Percentiles rank a stretch among this genome's conserved stretches.
Conservation (phyloP, 2,113 vertebrate genomes). For the Notiomystis cincta region DNA sequence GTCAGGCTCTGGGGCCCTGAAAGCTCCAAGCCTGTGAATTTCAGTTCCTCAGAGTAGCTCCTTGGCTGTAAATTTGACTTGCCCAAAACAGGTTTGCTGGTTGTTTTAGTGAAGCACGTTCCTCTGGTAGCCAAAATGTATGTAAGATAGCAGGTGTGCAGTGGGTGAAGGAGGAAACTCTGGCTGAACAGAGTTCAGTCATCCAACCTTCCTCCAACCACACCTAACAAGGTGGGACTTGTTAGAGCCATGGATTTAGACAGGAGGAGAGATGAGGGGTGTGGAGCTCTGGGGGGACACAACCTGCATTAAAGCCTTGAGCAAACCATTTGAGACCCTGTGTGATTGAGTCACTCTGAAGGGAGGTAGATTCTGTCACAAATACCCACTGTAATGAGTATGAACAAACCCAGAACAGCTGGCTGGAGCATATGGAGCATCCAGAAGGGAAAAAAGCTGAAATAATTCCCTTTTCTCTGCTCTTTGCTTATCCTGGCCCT, state of each 20-base stretch:
- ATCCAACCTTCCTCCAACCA: not conserved
- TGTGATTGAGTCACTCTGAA: slow-evolving; percentile 39
- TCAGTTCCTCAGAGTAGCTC: not conserved
- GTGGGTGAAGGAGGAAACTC: not conserved
- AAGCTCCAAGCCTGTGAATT: not conserved
- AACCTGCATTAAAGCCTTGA: not conserved
- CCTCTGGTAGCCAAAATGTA: not conserved
- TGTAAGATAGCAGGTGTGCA: not conserved
- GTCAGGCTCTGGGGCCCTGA: not conserved
- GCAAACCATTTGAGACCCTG: not conserved
- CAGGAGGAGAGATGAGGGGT: not conserved
- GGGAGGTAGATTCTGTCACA: slow-evolving; percentile 46
- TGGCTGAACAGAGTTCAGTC: not conserved
- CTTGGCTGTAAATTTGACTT: not conserved
- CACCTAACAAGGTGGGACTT: not conserved
- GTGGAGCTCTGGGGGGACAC: not conserved
- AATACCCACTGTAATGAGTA: not conserved
- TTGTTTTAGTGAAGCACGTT: not conserved
- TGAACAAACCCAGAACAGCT: slow-evolving; percentile 52
- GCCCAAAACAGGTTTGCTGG: not conserved
- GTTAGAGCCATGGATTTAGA: not conserved
- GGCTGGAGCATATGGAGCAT: slow-evolving; percentile 53
- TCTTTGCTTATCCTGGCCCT: slow-evolving; percentile 47
- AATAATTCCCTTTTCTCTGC: slow-evolving; percentile 61
- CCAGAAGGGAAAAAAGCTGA: slow-evolving; percentile 59